Base-by-base conservation (phyloP, 1,140 invertebrate species). In the Fopius arisanus region DNA sequence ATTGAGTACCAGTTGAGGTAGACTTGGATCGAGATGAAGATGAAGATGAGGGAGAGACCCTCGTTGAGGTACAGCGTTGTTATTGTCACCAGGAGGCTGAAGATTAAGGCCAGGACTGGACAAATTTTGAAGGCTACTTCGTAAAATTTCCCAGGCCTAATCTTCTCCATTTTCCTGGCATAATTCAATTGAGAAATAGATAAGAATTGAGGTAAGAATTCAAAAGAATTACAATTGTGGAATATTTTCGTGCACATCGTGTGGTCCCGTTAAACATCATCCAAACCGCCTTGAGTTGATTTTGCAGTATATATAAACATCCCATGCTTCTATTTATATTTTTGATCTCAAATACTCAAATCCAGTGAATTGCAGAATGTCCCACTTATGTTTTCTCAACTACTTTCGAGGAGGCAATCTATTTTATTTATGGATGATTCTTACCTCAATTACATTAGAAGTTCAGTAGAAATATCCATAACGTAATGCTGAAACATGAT, bases 1-100 rank as follows among this genome's bases (percentile, higher is more conserved):
- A 83, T 73, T 0, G 80, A 79, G 19, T 83, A 84, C 83, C 83
- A 84, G 66, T 84, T 84, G 3, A 83, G 21, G 21, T 83, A 84
- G 16, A 81, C 81, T 67, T 84, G 82, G 19, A 80, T 43, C 7
- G 77, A 84, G 28, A 83, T 70, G 29, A 83, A 83, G 4, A 84
- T 21, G n/a, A 84, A 83, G 1, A 78, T 7, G 5, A 78, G 78
- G 26, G 81, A 79, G 21, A 83, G 54, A 33, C 74, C 77, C 29
- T 78, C 75, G 37, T 79, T 77, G 41, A 84, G 77, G 14, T 82
- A 83, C 23, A 78, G 71, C 3, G 80, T 84, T 23, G 26, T 70
- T n/a, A 71, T 28, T 28, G 68, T 74, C 5, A 76, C 75, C 0
- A 78, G 21, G 5, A 76, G 59, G 65, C 77, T 76, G 26, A 78